These are phyloP conservation scores for Corbicula japonica DNA, from an alignment of 2,888 invertebrate genomes.

Conservation along the genomic window DNA sequence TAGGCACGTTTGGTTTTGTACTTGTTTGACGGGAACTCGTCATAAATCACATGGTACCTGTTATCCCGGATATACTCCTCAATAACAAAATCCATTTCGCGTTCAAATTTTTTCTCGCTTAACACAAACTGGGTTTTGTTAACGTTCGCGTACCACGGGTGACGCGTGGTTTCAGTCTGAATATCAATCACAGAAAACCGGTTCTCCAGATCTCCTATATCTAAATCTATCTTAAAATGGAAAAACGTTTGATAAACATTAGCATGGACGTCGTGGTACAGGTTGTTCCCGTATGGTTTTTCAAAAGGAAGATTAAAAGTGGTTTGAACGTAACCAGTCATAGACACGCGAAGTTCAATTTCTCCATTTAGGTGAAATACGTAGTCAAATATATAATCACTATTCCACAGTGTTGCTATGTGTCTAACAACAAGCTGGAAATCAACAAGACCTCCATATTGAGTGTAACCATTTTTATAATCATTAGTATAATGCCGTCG, in stretches of 20 bases:
- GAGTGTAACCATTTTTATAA: constrained; percentile 60
- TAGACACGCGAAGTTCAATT: constrained; percentile 76
- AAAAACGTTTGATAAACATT: constrained; percentile 81
- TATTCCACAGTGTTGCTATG: constrained; percentile 78
- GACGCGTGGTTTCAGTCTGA: constrained; percentile 61
- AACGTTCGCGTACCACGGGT: constrained; percentile 67
- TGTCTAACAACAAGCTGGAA: constrained; percentile 78
- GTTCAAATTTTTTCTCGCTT: constrained; percentile 58
- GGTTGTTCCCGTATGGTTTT: constrained; percentile 71
- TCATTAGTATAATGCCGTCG: constrained; percentile 78
- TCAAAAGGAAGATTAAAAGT: constrained; percentile 74
- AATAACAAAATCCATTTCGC: constrained; percentile 75
- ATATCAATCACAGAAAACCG: constrained; percentile 76
- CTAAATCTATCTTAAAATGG: constrained; percentile 82
- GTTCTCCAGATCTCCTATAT: constrained; percentile 77
- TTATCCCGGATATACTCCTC: constrained; percentile 68
- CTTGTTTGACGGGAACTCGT: constrained; percentile 69
- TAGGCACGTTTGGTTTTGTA: constrained; percentile 76
- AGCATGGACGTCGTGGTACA: constrained; percentile 74
- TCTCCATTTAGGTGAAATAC: constrained; percentile 82
- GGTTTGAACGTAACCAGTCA: constrained; percentile 81
- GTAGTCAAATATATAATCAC: constrained; percentile 83
- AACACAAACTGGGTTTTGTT: constrained; percentile 74
- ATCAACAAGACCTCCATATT: constrained; percentile 76
- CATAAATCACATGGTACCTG: constrained; percentile 73